These are phyloP conservation scores for Serripes groenlandicus DNA, from an alignment of 2,888 invertebrate species.

Conservation along the genomic window DNA sequence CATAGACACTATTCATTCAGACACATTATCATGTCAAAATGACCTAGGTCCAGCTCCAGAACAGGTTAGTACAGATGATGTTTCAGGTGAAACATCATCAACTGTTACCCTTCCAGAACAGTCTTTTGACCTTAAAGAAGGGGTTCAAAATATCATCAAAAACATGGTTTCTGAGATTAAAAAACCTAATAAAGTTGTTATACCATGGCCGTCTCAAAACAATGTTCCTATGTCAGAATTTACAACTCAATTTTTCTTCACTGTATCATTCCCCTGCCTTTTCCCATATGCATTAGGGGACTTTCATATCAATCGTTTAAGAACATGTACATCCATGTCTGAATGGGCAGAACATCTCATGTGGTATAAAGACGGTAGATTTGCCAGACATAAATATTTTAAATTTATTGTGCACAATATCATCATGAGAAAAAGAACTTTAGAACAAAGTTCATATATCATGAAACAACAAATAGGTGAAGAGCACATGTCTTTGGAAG, in stretches of 20 bases:
- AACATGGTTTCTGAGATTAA: conserved; percentile 13
- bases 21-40: not conserved
- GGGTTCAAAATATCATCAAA: conserved; percentile 38
- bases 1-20: not conserved
- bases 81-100: conserved; percentile 40
- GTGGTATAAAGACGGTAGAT: conserved; percentile 59
- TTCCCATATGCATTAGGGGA: conserved; percentile 44
- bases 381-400: conserved; percentile 62
- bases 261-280: conserved; percentile 48
- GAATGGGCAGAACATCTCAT: conserved; percentile 19
- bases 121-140: conserved; percentile 38
- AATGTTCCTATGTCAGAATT: conserved; percentile 55
- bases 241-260: conserved; percentile 53
- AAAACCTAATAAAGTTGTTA: conserved; percentile 29
- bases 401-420: conserved; percentile 68
- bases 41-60: conserved; percentile 47
- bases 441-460: conserved; percentile 60
- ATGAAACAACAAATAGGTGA: conserved; percentile 67
- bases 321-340: not conserved
- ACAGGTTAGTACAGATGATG: conserved; percentile 38
- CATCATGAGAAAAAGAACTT: conserved; percentile 60
- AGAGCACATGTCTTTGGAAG: conserved; percentile 52
- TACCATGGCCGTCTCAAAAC: conserved; percentile 54
- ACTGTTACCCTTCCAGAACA: conserved; percentile 52
- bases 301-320: not conserved